Conservation (phyloP, 2,888 invertebrate species). For the Oxycera nigricornis region DNA sequence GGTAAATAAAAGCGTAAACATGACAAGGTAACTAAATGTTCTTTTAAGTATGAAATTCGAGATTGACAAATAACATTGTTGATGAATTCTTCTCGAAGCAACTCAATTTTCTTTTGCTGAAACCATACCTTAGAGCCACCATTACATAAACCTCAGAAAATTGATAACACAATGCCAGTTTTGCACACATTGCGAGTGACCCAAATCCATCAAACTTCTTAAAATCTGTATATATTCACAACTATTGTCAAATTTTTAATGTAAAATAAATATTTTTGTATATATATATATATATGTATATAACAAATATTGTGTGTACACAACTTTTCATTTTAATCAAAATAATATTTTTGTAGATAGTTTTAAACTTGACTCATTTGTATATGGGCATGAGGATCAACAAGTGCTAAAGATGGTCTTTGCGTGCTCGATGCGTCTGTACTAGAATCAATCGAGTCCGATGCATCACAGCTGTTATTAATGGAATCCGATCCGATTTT, state of each 20-base stretch:
- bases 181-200: no score
- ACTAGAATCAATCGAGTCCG: conserved; percentile 47
- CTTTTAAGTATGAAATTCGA: no score
- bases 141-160: no score
- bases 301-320: background rate
- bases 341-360: background rate
- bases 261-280: background rate
- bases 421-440: conserved; percentile 44
- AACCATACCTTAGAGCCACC: no score
- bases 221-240: no score
- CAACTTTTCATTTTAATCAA: background rate
- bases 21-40: no score
- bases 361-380: conserved; percentile 49
- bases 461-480: conserved; percentile 44
- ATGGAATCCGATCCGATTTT: conserved; percentile 40
- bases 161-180: no score
- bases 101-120: no score
- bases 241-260: background rate
- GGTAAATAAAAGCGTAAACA: no score
- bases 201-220: no score
- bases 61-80: no score
- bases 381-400: conserved; percentile 41
- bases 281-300: background rate
- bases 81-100: no score
- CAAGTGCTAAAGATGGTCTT: conserved; percentile 38